Evolutionary conservation across 2,113 vertebrate genomes (phyloP).

Genomic region (Cyphomyrus discorhynchus): DNA sequence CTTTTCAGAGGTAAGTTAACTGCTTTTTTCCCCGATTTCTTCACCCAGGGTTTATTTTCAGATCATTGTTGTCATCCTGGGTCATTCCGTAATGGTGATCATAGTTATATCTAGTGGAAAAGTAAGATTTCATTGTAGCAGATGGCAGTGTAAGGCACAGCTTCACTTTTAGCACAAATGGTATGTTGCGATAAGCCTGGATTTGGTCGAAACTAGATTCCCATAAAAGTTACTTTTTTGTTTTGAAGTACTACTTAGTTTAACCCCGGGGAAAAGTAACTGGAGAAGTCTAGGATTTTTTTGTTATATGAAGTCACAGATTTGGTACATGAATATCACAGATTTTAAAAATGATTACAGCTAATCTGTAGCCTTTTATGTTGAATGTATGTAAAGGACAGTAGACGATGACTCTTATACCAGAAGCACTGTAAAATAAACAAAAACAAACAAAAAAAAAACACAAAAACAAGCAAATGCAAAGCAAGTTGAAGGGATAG

Average conservation of each 20-base stretch:
- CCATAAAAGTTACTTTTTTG: background rate
- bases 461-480: background rate
- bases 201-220: background rate
- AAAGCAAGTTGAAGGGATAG: slow-evolving; percentile 4
- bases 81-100: background rate
- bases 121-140: background rate
- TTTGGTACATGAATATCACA: background rate
- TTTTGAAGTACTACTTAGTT: background rate
- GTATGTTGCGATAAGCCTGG: background rate
- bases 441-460: background rate
- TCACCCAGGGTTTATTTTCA: background rate
- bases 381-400: slow-evolving; percentile 25
- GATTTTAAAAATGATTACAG: slow-evolving; percentile 15
- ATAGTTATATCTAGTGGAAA: background rate
- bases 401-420: background rate
- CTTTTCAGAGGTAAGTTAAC: background rate
- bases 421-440: slow-evolving; percentile 14
- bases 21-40: background rate
- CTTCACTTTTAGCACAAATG: background rate
- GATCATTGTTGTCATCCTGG: background rate
- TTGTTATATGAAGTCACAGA: background rate
- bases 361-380: slow-evolving; percentile 23
- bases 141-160: background rate
- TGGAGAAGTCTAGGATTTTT: background rate
- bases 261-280: background rate